Conservation (phyloP, 2,888 invertebrate species). For the Oxystoma pomonae region DNA sequence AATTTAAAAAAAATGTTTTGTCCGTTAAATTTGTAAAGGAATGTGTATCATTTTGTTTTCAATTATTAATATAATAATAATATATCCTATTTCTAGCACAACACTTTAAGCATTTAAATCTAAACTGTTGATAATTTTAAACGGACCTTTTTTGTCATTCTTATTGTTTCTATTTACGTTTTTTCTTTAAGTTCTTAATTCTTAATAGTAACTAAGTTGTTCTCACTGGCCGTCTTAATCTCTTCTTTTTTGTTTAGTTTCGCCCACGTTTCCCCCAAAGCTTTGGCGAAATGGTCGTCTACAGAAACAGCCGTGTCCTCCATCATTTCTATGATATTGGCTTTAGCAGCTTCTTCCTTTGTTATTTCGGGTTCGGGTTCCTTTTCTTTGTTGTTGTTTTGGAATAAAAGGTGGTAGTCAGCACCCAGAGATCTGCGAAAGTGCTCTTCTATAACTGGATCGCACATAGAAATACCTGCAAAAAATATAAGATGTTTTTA, state of each 20-base stretch:
- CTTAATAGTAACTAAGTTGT: slow-evolving; percentile 40
- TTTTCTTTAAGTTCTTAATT: too few species aligned
- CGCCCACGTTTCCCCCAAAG: slow-evolving; percentile 80
- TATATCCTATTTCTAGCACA: too few species aligned
- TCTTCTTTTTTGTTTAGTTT: slow-evolving; percentile 64
- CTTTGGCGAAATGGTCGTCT: slow-evolving; percentile 91
- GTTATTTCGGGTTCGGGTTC: slow-evolving; percentile 24
- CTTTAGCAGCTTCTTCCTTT: slow-evolving; percentile 24
- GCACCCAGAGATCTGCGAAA: slow-evolving; percentile 88
- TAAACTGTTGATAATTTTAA: too few species aligned
- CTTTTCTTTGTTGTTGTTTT: slow-evolving; percentile 50
- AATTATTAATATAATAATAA: background rate
- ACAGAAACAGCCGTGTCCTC: slow-evolving; percentile 65
- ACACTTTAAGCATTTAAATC: background rate
- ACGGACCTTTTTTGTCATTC: too few species aligned
- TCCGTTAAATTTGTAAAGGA: background rate
- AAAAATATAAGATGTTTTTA: slow-evolving; percentile 20
- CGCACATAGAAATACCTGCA: slow-evolving; percentile 73
- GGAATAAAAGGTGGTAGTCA: slow-evolving; percentile 68
- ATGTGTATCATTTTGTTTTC: background rate
- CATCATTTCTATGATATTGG: slow-evolving; percentile 51
- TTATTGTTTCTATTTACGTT: too few species aligned
- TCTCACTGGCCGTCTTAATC: slow-evolving; percentile 44
- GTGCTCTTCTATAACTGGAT: slow-evolving; percentile 93
- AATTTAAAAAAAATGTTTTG: too few species aligned